These are phyloP conservation scores for Aegithalos caudatus DNA, from an alignment of 2,113 vertebrate species.

Conservation along the genomic window DNA sequence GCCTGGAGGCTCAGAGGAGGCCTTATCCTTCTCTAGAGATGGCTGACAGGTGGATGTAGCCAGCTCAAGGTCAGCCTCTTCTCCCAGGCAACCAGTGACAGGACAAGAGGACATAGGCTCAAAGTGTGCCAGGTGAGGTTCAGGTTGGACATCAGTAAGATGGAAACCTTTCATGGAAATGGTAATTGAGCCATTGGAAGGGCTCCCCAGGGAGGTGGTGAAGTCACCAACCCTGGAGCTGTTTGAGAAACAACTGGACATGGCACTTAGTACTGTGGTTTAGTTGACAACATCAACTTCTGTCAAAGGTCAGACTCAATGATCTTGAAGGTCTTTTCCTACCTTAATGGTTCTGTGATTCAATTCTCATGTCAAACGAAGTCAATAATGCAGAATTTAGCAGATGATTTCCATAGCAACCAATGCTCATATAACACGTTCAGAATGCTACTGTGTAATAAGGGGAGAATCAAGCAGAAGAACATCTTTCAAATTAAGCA, in stretches of 20 bases:
- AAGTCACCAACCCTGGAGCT: neutral
- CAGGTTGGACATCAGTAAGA: neutral
- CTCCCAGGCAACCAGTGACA: neutral
- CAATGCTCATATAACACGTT: neutral
- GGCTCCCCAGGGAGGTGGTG: neutral
- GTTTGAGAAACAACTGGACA: fast-evolving
- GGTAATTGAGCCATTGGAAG: neutral
- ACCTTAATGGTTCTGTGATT: neutral
- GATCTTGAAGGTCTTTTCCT: neutral
- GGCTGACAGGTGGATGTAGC: neutral
- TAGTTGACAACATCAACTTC: neutral
- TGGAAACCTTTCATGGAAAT: neutral
- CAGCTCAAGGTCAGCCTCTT: neutral
- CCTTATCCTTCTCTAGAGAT: neutral
- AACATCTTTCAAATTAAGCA: neutral
- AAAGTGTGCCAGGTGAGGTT: neutral
- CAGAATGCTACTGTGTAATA: neutral
- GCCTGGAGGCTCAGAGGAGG: neutral
- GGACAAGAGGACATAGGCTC: neutral
- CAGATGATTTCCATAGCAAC: slow-evolving; percentile 52
- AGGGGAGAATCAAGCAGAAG: neutral
- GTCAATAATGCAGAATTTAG: slow-evolving; percentile 19
- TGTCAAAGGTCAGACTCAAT: neutral
- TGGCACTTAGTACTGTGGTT: neutral
- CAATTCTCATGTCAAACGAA: neutral